Evolutionary conservation across 2,888 invertebrate species (phyloP), one percentile per base, ranked within the genome.

Genomic region (Dryobotodes eremita): DNA sequence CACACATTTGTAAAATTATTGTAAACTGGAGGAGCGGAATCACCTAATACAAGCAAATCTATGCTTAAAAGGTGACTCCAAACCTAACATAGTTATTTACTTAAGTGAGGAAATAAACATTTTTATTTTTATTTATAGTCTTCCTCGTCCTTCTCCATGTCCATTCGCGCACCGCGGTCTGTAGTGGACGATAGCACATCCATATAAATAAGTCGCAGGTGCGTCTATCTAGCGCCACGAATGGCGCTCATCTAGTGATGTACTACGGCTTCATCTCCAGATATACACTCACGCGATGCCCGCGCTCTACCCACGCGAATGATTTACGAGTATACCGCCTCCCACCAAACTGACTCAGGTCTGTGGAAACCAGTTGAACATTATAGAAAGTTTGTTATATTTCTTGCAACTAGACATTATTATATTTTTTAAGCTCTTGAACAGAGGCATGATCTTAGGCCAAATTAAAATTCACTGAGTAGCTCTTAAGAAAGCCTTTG

Each of bases 351-450:
- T 31, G 36, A 79, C 31, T 71, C 11, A n/a, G 17, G 20, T 50
- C 42, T 61, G 80, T 31, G 62, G 46, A 61, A 70, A 70, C 20
- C 53, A 70, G 61, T 77, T 61, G 26, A 53, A 79, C 17, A 53
- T 20, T 13, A 57, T 26, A 62, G 0, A 53, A 62, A 53, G 15
- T 13, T 31, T 36, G 42, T 7, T 26, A 55, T 71, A 31, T n/a
- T 74, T 46, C 23, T 23, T 17, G 23, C 10, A 17, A 36, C 26
- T 50, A 26, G 7, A 50, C 2, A 20, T 46, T 62, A 20, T n/a
- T 50, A n/a, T n/a, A 71, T 11, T 42, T 57, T 20, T 20, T 36
- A 36, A 36, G 17, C 55, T n/a, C 42, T n/a, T n/a, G n/a, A n/a
- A 55, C 20, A 31, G n/a, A 20, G 48, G n/a, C 10, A 53, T n/a